A percentile compares a stretch with the other conserved stretches of the same genome.
Evolutionary conservation across 2,888 invertebrate species (phyloP).

Genomic region (Pristionchus exspectatus): DNA sequence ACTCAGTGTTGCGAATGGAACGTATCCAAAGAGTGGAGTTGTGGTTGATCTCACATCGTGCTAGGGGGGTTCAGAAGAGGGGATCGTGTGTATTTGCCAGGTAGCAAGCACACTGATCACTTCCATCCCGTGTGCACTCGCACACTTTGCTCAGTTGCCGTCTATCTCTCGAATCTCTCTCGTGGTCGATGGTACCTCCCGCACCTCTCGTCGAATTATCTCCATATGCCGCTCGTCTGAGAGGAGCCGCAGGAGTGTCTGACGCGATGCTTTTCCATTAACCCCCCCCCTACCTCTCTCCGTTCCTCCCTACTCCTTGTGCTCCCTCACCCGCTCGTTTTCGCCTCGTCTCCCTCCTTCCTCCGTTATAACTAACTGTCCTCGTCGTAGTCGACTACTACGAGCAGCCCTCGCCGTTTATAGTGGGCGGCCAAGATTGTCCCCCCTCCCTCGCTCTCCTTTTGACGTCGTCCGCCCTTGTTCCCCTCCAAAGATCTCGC

Average conservation of each 20-base stretch:
- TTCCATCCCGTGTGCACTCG: not conserved
- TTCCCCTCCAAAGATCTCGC: not conserved
- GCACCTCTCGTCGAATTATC: not conserved
- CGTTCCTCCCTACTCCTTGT: no score
- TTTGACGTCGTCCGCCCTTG: slow-evolving; percentile 17
- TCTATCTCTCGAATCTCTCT: not conserved
- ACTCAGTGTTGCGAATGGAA: not conserved
- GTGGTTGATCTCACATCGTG: not conserved
- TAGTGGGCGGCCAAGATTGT: slow-evolving; percentile 30
- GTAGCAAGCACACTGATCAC: slow-evolving; percentile 14
- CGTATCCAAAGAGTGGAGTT: not conserved
- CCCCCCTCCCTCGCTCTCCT: slow-evolving; percentile 11
- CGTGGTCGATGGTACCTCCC: not conserved
- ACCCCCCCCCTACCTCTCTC: not conserved
- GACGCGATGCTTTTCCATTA: slow-evolving; percentile 12
- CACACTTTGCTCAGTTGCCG: slow-evolving; percentile 2
- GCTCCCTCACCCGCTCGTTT: not conserved
- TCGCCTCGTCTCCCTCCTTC: not conserved
- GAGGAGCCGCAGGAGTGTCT: not conserved
- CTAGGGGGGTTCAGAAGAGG: not conserved
- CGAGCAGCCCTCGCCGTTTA: not conserved
- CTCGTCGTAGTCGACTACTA: not conserved
- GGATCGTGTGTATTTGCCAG: not conserved
- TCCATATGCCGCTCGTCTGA: slow-evolving; percentile 10
- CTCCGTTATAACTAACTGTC: not conserved